These are phyloP conservation scores for Carposina sasakii DNA, from an alignment of 1,140 invertebrate genomes.

Conservation along the genomic window DNA sequence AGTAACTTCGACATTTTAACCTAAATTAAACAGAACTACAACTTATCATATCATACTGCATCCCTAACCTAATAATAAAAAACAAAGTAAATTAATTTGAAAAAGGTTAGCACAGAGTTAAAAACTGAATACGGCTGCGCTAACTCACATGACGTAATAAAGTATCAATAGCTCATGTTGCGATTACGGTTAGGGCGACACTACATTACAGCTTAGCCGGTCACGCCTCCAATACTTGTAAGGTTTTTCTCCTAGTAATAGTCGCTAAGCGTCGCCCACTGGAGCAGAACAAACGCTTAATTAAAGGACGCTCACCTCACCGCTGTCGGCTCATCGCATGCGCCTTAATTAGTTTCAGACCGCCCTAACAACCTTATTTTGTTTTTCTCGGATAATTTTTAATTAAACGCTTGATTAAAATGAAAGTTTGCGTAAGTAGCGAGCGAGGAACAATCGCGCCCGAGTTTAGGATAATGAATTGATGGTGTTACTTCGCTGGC, in stretches of 20 bases:
- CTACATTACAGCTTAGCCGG: too few relatives aligned
- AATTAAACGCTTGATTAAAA: conserved; percentile 73
- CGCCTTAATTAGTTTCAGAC: conserved; percentile 68
- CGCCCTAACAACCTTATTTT: conserved; percentile 70
- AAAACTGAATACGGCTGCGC: too few relatives aligned
- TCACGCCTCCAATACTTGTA: conserved; percentile 43
- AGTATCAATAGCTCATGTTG: too few relatives aligned
- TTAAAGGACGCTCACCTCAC: conserved; percentile 64
- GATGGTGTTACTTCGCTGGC: conserved; percentile 70
- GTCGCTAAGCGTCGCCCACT: conserved; percentile 52
- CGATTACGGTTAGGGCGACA: too few relatives aligned
- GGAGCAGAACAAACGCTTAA: conserved; percentile 63
- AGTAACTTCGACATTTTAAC: too few relatives aligned
- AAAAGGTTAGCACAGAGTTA: too few relatives aligned
- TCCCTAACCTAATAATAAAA: too few relatives aligned
- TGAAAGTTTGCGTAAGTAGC: conserved; percentile 73
- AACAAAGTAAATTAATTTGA: too few relatives aligned
- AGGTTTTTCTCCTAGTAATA: conserved; percentile 53
- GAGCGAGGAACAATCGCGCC: conserved; percentile 68
- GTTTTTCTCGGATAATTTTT: conserved; percentile 73
- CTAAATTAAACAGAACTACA: too few relatives aligned
- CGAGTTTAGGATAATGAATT: conserved; percentile 73
- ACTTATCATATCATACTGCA: too few relatives aligned
- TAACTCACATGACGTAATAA: too few relatives aligned
- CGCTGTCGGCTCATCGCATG: conserved; percentile 63